Evolutionary conservation across 2,797 vertebrate species (phyloP), one percentile per base, ranked within the genome.

Genomic region (Uromys caudimaculatus): DNA sequence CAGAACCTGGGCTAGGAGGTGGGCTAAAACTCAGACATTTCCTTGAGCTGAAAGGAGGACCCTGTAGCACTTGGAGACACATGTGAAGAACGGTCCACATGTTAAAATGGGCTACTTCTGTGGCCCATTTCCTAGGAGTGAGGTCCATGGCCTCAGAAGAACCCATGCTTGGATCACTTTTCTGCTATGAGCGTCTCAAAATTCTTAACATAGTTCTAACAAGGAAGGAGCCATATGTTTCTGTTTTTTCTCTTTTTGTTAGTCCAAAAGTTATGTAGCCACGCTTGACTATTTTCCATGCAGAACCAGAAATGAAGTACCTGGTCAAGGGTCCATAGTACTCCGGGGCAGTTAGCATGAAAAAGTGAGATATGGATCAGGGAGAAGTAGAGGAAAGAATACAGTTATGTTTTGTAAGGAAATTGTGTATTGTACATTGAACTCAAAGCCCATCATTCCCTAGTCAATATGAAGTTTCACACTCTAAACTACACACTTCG

Each of bases 11-110:
- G 52, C 13, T 77, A 54, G 50, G 32, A 75, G 32, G 17, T 89
- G 64, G 67, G 41, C 32, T 71, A 89, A 94, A 93, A 83, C 93
- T 58, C 0, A 23, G 94, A 93, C 75, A 75, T 52, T 21, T 88
- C 76, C 67, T 38, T 13, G 56, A 64, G 44, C 79, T 93, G 50
- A 96, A 96, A 95, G 90, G 86, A 88, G 52, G 60, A 93, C 78
- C 71, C 91, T 64, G 62, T 50, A 54, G 84, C 17, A 41, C 86
- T 91, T 19, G 23, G 50, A 92, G 83, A 47, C 50, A 19, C 2
- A 56, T 50, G 35, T 56, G 75, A 95, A 91, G 84, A 92, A 84
- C 24, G 83, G 6, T 29, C 17, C n/a, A 89, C 54, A 29, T 41
- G 17, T 67, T 60, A 78, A 91, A 91, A 89, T 88, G 89, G 35